Conservation (phyloP, 2,888 invertebrate species). For the Sipha maydis region DNA sequence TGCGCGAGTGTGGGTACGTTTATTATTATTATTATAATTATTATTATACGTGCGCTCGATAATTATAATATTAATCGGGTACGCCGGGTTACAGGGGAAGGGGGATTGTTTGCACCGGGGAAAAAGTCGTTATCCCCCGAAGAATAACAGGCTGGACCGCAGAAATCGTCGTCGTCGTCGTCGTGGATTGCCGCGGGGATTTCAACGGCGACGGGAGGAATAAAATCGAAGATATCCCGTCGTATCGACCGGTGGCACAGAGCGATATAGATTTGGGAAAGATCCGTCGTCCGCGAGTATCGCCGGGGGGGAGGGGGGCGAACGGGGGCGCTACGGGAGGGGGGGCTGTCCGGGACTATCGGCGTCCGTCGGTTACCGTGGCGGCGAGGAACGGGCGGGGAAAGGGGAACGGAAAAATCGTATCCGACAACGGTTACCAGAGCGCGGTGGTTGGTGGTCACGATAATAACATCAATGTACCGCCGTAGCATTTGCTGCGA, state of each 20-base stretch:
- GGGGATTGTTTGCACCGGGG: too few species aligned
- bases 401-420: too few species aligned
- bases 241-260: not conserved
- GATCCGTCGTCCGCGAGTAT: not conserved
- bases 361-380: not conserved
- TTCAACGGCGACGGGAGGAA: too few species aligned
- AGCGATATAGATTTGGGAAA: not conserved
- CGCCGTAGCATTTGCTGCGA: not conserved
- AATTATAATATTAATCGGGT: not conserved
- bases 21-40: too few species aligned
- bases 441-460: too few species aligned
- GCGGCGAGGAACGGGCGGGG: too few species aligned
- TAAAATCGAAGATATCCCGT: too few species aligned
- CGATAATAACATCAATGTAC: not conserved
- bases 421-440: too few species aligned
- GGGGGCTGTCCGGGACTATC: not conserved
- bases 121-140: not conserved
- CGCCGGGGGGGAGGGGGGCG: not conserved
- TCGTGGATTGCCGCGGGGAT: too few species aligned
- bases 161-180: too few species aligned
- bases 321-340: not conserved
- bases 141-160: not conserved
- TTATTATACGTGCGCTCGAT: not conserved
- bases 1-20: not conserved
- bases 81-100: not conserved